Conservation (phyloP, 2,797 vertebrate genomes). For the Pseudomugil tenellus region DNA sequence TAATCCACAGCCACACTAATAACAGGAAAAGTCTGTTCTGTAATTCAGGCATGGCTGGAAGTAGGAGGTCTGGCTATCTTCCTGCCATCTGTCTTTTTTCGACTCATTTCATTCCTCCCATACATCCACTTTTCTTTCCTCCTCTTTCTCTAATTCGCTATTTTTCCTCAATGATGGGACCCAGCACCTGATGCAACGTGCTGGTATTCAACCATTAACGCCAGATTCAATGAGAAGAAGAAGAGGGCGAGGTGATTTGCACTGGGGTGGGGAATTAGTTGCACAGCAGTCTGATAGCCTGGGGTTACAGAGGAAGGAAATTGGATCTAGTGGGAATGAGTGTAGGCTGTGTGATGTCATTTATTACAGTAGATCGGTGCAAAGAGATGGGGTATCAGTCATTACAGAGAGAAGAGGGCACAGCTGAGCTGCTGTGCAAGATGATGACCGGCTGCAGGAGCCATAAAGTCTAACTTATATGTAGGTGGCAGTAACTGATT, state of each 20-base stretch:
- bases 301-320: constrained; percentile 62
- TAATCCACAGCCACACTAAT: constrained; percentile 33
- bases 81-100: constrained; percentile 55
- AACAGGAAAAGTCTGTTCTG: constrained; percentile 24
- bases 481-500: constrained; percentile 56
- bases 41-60: constrained; percentile 40
- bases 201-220: constrained; percentile 49
- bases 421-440: constrained; percentile 54
- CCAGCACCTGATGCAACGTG: constrained; percentile 35
- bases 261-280: constrained; percentile 51
- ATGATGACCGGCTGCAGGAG: constrained; percentile 57
- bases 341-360: constrained; percentile 57
- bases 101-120: constrained; percentile 43
- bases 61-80: constrained; percentile 27
- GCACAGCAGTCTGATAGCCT: constrained; percentile 43
- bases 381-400: constrained; percentile 52
- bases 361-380: constrained; percentile 57
- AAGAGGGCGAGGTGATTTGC: constrained; percentile 61
- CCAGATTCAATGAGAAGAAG: constrained; percentile 57
- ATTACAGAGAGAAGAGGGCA: constrained; percentile 49
- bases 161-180: constrained; percentile 44
- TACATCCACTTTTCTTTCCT: constrained; percentile 27
- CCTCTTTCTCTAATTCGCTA: constrained; percentile 27
- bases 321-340: constrained; percentile 63
- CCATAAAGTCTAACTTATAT: constrained; percentile 37